A percentile compares a stretch with the other conserved stretches of the same genome.
Evolutionary conservation across 2,888 invertebrate species (phyloP).

Genomic region (Cremastinae sp.): DNA sequence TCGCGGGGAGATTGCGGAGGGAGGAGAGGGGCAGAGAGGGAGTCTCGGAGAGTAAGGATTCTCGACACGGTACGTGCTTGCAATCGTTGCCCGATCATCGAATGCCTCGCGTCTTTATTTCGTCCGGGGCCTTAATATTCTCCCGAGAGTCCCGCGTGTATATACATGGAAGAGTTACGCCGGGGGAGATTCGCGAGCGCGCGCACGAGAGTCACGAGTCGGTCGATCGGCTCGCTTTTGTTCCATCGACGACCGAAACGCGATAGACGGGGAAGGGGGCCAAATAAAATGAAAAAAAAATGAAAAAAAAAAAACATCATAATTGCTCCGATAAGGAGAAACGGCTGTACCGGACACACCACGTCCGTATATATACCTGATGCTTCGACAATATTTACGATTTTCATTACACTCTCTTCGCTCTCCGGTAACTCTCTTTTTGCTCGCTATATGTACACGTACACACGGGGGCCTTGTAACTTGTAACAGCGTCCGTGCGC

Average conservation of each 20-base stretch:
- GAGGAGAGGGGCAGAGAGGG: constrained; percentile 4
- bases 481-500: not conserved
- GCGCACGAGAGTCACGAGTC: constrained; percentile 58
- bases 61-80: constrained; percentile 56
- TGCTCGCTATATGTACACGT: not conserved
- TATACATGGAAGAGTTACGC: constrained; percentile 7
- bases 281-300: too few species aligned
- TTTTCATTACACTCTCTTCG: constrained; percentile 28
- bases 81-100: constrained; percentile 61
- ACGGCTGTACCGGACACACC: not conserved
- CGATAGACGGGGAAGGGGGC: too few species aligned
- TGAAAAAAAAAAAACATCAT: constrained; percentile 31
- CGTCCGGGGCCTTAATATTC: constrained; percentile 32
- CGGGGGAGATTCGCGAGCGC: constrained; percentile 42
- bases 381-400: constrained; percentile 26
- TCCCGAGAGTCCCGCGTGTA: not conserved
- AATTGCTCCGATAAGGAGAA: constrained; percentile 44
- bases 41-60: not conserved
- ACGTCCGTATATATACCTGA: not conserved
- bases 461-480: not conserved
- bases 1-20: constrained; percentile 58
- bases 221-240: constrained; percentile 52
- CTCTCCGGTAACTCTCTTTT: constrained; percentile 4
- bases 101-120: constrained; percentile 55
- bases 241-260: constrained; percentile 28